Evolutionary conservation across 2,113 vertebrate genomes (phyloP), one percentile per base, ranked within the genome.

Genomic region (Pseudolaguvia tuberculata): DNA sequence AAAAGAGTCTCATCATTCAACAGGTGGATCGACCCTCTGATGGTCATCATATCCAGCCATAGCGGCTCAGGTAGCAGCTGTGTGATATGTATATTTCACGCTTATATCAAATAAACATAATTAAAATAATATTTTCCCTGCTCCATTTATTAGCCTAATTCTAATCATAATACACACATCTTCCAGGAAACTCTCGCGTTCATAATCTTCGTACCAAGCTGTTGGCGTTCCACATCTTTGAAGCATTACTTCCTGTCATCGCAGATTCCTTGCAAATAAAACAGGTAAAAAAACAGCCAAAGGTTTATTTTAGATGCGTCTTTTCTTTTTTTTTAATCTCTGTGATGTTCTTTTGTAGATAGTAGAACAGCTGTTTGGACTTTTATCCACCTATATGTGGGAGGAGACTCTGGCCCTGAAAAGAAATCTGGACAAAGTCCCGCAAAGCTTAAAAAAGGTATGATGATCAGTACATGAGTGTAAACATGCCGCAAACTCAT

Each of bases 21-120:
- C 68, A 91, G 90, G 83, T 93, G 91, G 90, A 84, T 90, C 0
- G 88, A 92, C 76, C 90, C 91, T 66, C 85, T 93, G n/a, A 87
- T 92, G 87, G 81, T 82, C 70, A 88, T 93, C 71, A 89, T 92
- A 77, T 89, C 88, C 70, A 88, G 84, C 70, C 91, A 88, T 81
- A 84, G 84, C 83, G 76, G 82, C 83, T 88, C 81, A 83, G 91
- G 91, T 89, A 82, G 78, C 45, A 56, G 7, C 13, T 12, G n/a
- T n/a, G n/a, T n/a, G n/a, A n/a, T n/a, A n/a, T n/a, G n/a, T n/a
- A n/a, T 18, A 11, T 3, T 6, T 35, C 31, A 42, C 1, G 39
- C 9, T 42, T 42, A 42, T 4, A 42, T 42, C 39, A 42, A 42
- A 42, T 27, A 66, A 27, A 25, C 21, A 9, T 27, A 21, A 39